Percentiles rank a stretch among this genome's conserved stretches.
Evolutionary conservation across 1,140 invertebrate species (phyloP).

Genomic region (Anoplophora glabripennis): DNA sequence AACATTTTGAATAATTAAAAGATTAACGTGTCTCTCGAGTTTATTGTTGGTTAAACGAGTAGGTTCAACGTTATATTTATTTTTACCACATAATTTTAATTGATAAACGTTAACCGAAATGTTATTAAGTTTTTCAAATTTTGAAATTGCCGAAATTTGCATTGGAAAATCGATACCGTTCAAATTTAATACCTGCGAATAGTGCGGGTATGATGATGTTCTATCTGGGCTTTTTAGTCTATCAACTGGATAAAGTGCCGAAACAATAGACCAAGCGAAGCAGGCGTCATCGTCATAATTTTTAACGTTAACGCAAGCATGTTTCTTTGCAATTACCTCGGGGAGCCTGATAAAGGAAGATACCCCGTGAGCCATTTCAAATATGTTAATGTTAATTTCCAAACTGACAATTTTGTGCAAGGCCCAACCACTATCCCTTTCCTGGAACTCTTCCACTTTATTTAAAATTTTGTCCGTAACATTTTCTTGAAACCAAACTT

Average conservation of each 20-base stretch:
- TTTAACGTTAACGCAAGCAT: constrained; percentile 21
- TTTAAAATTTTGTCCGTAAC: background rate
- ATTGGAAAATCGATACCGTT: background rate
- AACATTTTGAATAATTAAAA: constrained; percentile 7
- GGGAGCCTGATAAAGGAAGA: background rate
- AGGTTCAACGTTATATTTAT: background rate
- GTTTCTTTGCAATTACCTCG: background rate
- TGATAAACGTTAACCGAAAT: background rate
- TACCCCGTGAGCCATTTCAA: background rate
- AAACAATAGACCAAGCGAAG: constrained; percentile 27
- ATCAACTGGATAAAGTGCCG: constrained; percentile 6
- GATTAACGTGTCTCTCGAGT: constrained; percentile 3
- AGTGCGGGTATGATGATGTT: background rate
- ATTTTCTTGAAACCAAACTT: background rate
- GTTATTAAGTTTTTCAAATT: constrained; percentile 3
- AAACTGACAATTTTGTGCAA: background rate
- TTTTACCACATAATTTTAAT: constrained; percentile 7
- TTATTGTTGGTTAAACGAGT: constrained; percentile 6
- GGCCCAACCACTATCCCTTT: background rate
- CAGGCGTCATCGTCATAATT: constrained; percentile 26
- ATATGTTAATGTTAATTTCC: background rate
- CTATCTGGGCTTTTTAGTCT: background rate
- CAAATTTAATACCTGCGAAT: constrained; percentile 12
- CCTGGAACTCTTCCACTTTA: background rate
- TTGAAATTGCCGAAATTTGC: background rate